A percentile compares a stretch with the other conserved stretches of the same genome.
Evolutionary conservation across 2,113 vertebrate species (phyloP).

Genomic region (Chamaea fasciata): DNA sequence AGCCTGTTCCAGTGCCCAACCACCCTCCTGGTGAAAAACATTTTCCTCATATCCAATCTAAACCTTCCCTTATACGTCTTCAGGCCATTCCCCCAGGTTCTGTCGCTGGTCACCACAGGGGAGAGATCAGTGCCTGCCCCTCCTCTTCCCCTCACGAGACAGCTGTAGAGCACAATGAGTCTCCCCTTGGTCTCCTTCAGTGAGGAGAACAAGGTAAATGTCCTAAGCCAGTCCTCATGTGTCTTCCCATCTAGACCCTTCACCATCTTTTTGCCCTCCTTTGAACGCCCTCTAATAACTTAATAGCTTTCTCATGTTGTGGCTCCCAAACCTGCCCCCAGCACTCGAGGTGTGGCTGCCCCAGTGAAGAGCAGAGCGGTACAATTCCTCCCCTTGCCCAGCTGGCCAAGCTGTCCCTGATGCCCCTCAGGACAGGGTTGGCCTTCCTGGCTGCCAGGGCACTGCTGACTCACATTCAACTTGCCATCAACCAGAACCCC

Average conservation of each 20-base stretch:
- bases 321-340: accelerated
- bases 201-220: neutral
- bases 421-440: accelerated
- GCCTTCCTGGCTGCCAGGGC: neutral
- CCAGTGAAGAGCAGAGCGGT: accelerated
- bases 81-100: neutral
- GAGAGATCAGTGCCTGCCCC: neutral
- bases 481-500: accelerated
- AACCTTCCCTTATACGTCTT: neutral
- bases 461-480: accelerated
- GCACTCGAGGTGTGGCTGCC: accelerated
- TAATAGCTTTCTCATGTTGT: neutral
- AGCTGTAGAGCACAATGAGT: accelerated
- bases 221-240: neutral
- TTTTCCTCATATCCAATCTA: neutral
- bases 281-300: neutral
- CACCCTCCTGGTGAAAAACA: neutral
- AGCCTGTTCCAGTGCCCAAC: neutral
- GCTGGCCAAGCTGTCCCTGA: neutral
- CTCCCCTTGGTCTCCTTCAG: neutral
- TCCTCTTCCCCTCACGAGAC: neutral
- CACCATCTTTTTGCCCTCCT: neutral
- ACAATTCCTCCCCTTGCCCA: accelerated
- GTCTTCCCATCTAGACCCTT: neutral
- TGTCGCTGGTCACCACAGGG: neutral